Conservation (phyloP, 2,113 vertebrate species). For the Aphyosemion australe region DNA sequence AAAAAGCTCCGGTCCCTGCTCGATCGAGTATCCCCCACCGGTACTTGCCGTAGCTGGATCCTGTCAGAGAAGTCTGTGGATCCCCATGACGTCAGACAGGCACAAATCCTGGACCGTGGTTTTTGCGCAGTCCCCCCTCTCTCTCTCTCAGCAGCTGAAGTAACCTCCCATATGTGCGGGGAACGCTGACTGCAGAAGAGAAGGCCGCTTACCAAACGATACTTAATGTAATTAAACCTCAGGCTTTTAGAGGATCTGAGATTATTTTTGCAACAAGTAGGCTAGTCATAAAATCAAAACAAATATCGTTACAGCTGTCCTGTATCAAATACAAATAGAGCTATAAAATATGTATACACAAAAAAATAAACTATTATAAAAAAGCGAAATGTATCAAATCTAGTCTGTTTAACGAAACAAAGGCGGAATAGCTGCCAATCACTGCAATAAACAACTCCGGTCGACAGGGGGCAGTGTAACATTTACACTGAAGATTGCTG, state of each 20-base stretch:
- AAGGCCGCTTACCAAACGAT: not conserved
- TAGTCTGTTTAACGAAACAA: not conserved
- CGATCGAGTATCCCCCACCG: constrained; percentile 16
- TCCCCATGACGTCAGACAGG: constrained; percentile 75
- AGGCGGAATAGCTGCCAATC: not conserved
- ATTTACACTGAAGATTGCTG: accelerated
- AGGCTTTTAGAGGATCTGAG: not conserved
- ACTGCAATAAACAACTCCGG: not conserved
- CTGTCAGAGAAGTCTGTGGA: constrained; percentile 72
- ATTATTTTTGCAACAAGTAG: constrained; percentile 1
- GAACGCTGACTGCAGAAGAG: constrained; percentile 60
- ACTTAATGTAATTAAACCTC: not conserved
- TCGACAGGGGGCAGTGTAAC: constrained; percentile 29
- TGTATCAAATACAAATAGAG: not conserved
- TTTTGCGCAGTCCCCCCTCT: constrained; percentile 78
- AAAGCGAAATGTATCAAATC: accelerated
- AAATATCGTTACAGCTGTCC: too few species aligned
- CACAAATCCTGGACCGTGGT: constrained; percentile 74
- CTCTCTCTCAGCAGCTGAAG: constrained; percentile 23
- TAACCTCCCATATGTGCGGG: constrained; percentile 25
- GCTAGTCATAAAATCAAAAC: not conserved
- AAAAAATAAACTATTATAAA: not conserved
- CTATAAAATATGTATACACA: accelerated
- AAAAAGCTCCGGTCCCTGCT: constrained; percentile 6
- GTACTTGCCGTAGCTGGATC: constrained; percentile 29